These are phyloP conservation scores for Oligia latruncula DNA, from an alignment of 2,888 invertebrate genomes.

Conservation along the genomic window DNA sequence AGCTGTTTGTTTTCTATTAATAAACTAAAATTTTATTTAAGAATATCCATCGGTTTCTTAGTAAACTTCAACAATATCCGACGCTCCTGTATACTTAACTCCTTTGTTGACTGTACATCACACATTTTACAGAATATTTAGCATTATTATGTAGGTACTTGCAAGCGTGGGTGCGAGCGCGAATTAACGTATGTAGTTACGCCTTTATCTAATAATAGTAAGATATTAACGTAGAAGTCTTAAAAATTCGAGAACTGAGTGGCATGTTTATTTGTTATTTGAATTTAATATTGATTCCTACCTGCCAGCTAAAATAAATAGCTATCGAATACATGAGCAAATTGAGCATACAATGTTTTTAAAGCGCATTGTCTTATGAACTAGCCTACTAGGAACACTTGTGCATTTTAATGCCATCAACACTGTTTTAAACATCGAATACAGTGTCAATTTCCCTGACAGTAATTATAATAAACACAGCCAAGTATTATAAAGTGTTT, in stretches of 20 bases:
- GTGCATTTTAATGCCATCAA: not conserved
- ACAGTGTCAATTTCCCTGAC: constrained; percentile 5
- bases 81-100: too few species aligned
- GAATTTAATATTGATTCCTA: constrained; percentile 19
- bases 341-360: not conserved
- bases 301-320: constrained; percentile 18
- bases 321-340: constrained; percentile 1
- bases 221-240: not conserved
- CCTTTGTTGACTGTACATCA: too few species aligned
- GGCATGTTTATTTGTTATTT: too few species aligned
- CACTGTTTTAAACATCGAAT: not conserved
- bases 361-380: not conserved
- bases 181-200: too few species aligned
- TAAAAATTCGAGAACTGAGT: not conserved
- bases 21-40: too few species aligned
- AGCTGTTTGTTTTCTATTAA: too few species aligned
- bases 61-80: too few species aligned
- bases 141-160: too few species aligned
- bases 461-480: constrained; percentile 34
- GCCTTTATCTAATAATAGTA: not conserved
- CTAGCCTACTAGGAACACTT: not conserved
- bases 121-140: too few species aligned
- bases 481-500: constrained; percentile 22
- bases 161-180: too few species aligned
- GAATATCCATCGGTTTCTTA: too few species aligned